Evolutionary conservation across 2,888 invertebrate species (phyloP).

Genomic region (Calliopum simillimum): DNA sequence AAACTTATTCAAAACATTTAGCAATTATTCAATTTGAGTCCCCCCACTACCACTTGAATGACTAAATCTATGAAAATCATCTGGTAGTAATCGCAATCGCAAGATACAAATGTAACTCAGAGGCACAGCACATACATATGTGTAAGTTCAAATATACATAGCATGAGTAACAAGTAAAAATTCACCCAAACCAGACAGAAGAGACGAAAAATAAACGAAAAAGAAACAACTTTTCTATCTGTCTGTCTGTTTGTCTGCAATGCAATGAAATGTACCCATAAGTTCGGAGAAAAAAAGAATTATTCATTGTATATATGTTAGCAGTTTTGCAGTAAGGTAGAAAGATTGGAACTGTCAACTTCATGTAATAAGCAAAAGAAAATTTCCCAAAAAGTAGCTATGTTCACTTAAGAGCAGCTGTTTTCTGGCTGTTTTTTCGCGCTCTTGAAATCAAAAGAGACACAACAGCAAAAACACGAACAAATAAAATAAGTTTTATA

Average conservation of each 20-base stretch:
- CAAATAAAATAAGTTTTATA: neutral
- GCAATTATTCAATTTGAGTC: neutral
- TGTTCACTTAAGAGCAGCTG: conserved; percentile 18
- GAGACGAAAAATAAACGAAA: neutral
- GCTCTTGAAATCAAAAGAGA: neutral
- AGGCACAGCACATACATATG: neutral
- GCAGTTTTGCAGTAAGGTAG: neutral
- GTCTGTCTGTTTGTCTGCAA: neutral
- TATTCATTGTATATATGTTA: no score
- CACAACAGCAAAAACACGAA: neutral
- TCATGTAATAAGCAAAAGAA: neutral
- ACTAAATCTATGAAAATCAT: neutral
- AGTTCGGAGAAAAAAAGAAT: neutral
- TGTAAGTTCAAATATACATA: neutral
- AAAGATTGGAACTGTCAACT: neutral
- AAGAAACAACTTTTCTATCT: neutral
- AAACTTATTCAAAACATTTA: neutral
- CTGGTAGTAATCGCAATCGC: no score
- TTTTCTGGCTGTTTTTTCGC: neutral
- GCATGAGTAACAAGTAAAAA: conserved; percentile 9
- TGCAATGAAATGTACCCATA: neutral
- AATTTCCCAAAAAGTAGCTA: neutral
- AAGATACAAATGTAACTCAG: neutral
- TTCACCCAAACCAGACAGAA: neutral
- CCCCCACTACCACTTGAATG: neutral